A percentile compares a stretch with the other conserved stretches of the same genome.
Evolutionary conservation across 2,113 vertebrate species (phyloP).

Genomic region (Hassar affinis): DNA sequence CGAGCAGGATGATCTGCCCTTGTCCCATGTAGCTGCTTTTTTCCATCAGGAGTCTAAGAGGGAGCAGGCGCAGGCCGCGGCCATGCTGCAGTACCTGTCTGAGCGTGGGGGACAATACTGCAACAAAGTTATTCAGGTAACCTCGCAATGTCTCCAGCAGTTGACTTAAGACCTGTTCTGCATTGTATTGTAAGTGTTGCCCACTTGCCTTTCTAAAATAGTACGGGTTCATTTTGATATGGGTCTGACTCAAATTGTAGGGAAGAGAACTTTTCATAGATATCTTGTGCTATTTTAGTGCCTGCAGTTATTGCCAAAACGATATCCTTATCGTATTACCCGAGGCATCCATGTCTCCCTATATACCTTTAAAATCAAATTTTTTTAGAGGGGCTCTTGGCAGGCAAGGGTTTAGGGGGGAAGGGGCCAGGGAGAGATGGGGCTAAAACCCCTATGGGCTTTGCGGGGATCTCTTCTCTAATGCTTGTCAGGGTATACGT

Average conservation of each 20-base stretch:
- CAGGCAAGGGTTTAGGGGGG: conserved; percentile 32
- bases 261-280: conserved; percentile 25
- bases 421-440: conserved; percentile 38
- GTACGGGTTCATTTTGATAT: not conserved
- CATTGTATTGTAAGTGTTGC: not conserved
- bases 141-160: not conserved
- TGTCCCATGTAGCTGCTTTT: conserved; percentile 70
- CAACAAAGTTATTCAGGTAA: conserved; percentile 70
- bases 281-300: conserved; percentile 37
- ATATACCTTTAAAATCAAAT: conserved; percentile 40
- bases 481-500: conserved; percentile 66
- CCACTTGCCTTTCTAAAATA: not conserved
- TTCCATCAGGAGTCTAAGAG: conserved; percentile 69
- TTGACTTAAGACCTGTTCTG: not conserved
- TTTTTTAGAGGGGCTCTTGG: conserved; percentile 24
- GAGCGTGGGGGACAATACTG: conserved; percentile 76
- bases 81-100: conserved; percentile 71
- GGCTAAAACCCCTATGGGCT: conserved; percentile 58
- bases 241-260: not conserved
- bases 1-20: conserved; percentile 71
- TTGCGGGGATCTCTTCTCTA: conserved; percentile 55
- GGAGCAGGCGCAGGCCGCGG: conserved; percentile 68
- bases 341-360: conserved; percentile 37
- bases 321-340: conserved; percentile 45
- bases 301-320: conserved; percentile 28